Base-by-base conservation (phyloP, 2,888 invertebrate species). In the Dolichomitus sp. region DNA sequence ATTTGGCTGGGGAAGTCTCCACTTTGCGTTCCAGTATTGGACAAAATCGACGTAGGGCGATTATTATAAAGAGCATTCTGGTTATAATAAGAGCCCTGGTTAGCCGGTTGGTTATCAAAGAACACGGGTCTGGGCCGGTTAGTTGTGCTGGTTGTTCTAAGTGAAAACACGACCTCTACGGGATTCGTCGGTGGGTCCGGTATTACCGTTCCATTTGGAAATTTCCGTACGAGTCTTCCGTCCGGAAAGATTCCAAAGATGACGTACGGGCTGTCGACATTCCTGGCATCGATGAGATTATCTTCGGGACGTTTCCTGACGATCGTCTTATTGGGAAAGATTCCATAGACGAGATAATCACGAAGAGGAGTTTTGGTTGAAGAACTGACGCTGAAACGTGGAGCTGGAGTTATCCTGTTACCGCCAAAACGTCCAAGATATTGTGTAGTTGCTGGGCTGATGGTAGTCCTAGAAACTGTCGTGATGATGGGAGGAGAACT, bases 141-240 rank as follows among this genome's bases (percentile, higher is more conserved):
- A 92, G 93, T 93, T 70, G 85, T 85, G 80, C 83, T 85, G 86
- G 90, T 88, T 85, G 93, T 93, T 87, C 90, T 93, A 90, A 93
- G 92, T 81, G 92, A 89, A 88, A 93, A 93, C 81, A 94, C 92
- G 89, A 93, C 90, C 90, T 93, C 93, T 79, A 93, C 92, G 84
- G 93, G 93, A 86, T 89, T 93, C 80, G 89, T 91, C 78, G 93
- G 92, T 80, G 93, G 92, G 91, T 96, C 96, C 94, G 97, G 97
- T 93, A 97, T 96, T 94, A 96, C 94, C 92, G 97, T 97, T 93
- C 97, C 97, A 91, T 97, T 97, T 86, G 97, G 97, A 93, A 96
- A 97, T 94, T 96, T 97, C 94, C 96, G 96, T 92, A 97, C 96
- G 93, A 97, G 94, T 93, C 96, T 97, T 94, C 97, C 97, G 94